Evolutionary conservation across 2,797 vertebrate genomes (phyloP).

Genomic region (Phaenicophaeus curvirostris): DNA sequence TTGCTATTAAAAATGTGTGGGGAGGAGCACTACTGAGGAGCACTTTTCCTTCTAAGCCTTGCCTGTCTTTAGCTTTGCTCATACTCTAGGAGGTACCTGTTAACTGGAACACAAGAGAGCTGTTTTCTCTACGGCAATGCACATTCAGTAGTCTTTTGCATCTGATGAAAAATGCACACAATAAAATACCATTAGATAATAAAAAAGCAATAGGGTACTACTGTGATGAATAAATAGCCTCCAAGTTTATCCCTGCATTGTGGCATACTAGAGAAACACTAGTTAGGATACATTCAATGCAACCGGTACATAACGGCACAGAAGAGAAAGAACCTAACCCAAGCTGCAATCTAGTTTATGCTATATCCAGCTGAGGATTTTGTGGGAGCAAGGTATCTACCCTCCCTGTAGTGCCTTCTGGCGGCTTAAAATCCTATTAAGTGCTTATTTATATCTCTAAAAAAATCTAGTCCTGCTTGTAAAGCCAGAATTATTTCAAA

Average conservation of each 20-base stretch:
- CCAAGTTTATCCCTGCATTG: background rate
- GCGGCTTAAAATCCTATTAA: background rate
- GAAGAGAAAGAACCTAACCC: background rate
- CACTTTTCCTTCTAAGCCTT: background rate
- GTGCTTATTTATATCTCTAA: background rate
- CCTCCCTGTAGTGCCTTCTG: background rate
- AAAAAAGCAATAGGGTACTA: background rate
- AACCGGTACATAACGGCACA: background rate
- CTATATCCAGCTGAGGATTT: background rate
- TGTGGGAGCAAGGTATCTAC: background rate
- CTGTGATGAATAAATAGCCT: background rate
- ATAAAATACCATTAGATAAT: background rate
- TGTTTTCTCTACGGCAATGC: background rate
- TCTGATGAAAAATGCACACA: background rate
- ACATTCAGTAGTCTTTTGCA: background rate
- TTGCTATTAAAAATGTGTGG: background rate
- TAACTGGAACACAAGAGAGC: background rate
- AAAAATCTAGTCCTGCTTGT: background rate
- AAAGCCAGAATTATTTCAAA: background rate
- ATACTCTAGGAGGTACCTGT: background rate
- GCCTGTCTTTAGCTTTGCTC: background rate
- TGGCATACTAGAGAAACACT: background rate
- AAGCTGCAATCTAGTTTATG: background rate
- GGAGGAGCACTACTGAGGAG: background rate
- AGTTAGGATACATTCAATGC: background rate